Base-by-base conservation (phyloP, 2,113 vertebrate species). In the Centropus unirufus region DNA sequence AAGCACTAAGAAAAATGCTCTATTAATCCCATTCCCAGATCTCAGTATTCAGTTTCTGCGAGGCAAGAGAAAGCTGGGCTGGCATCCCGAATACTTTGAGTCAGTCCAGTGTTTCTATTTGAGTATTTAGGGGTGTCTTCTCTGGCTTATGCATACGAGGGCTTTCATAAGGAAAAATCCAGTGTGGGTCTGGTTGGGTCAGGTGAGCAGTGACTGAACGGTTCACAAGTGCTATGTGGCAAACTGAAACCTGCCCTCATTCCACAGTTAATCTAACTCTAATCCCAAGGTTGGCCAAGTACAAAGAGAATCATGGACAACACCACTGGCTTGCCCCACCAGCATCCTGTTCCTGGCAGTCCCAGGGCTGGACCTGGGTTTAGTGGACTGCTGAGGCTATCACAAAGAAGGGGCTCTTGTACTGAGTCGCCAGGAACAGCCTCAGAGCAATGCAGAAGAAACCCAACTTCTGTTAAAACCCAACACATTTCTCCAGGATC, bases 191-290 rank as follows among this genome's bases (percentile, higher is more conserved):
- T 12, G 49, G 32, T 2, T 36, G 30, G 46, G 36, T 42, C 26
- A 36, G 55, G 19, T 9, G 34, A 72, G 64, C 24, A 30, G 32
- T 14, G 52, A 46, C 1, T 7, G 19, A 52, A 46, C 39, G 64
- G 34, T 12, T 34, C 61, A 44, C 0, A 1, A 49, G 24, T 20
- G 22, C 26, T 44, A 0, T 0, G 2, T 9, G 26, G 32, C 29
- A 49, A 34, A 22, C 4, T 27, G 29, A 40, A 14, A 73, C 27
- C 54, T 34, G 34, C 66, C 32, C 49, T 62, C 34, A 11, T 42
- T 64, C 69, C 34, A 17, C 1, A 44, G 8, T 51, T 61, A 51
- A 46, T 39, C 51, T 32, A 58, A 32, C 63, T 91, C 36, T 49
- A 34, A 40, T 17, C 59, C 62, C 69, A 46, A 46, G 23, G 34